Percentiles rank a stretch among this genome's conserved stretches.
Conservation (phyloP, 2,113 vertebrate species). For the Hylia prasina region DNA sequence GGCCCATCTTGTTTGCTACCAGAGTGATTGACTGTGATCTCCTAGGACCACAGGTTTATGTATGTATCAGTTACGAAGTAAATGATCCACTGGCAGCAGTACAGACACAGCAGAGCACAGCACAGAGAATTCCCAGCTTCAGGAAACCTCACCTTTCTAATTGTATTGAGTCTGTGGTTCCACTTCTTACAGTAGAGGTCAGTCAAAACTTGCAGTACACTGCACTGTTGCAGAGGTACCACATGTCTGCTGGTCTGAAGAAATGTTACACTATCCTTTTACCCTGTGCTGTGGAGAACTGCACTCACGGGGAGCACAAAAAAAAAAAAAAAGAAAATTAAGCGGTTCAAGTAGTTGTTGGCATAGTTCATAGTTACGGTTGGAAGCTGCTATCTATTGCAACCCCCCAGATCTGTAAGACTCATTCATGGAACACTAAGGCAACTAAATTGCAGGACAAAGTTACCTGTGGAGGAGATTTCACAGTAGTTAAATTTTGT, state of each 20-base stretch:
- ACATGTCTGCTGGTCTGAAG: neutral
- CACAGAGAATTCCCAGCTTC: neutral
- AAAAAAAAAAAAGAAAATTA: neutral
- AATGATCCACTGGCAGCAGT: neutral
- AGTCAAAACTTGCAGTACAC: neutral
- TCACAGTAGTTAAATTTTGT: neutral
- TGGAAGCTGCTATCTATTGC: neutral
- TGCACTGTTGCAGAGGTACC: accelerated
- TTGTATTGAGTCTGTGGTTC: neutral
- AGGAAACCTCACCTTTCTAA: neutral
- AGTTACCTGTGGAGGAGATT: neutral
- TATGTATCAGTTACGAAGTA: neutral
- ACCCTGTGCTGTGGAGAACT: neutral
- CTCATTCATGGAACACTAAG: neutral
- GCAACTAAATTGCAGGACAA: neutral
- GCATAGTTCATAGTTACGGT: neutral
- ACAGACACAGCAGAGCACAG: neutral
- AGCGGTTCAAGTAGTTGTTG: neutral
- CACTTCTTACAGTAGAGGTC: neutral
- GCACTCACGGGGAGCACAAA: neutral
- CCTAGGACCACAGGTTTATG: neutral
- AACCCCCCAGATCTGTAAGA: neutral
- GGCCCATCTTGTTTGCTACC: neutral
- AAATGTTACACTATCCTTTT: neutral
- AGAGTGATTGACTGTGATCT: neutral